Conservation (phyloP, 1,140 invertebrate genomes). For the Aphelenchoides fujianensis region DNA sequence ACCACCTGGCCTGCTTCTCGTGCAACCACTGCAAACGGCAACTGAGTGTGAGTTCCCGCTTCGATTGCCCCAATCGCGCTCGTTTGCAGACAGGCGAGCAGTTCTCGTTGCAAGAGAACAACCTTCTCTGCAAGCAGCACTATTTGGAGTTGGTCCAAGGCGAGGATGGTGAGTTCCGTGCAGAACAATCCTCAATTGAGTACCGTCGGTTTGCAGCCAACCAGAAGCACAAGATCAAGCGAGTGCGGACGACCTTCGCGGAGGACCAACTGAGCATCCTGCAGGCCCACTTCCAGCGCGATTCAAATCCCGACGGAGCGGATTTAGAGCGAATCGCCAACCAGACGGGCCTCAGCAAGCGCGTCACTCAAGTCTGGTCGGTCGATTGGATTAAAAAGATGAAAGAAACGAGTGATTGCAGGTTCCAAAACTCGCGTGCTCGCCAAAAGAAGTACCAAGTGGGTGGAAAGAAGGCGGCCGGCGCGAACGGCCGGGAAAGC, state of each 20-base stretch:
- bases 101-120: conserved; percentile 86
- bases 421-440: conserved; percentile 79
- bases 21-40: conserved; percentile 95
- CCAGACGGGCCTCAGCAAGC: conserved; percentile 89
- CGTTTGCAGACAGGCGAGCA: conserved; percentile 98
- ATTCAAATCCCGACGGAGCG: conserved; percentile 96
- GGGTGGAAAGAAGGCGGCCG: conserved; percentile 25
- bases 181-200: conserved; percentile 13
- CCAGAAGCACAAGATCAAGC: conserved; percentile 83
- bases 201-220: conserved; percentile 35
- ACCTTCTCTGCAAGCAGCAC: conserved; percentile 90
- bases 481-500: neutral
- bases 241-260: conserved; percentile 93
- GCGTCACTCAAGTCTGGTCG: conserved; percentile 95
- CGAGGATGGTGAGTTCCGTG: conserved; percentile 44
- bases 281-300: conserved; percentile 93
- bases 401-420: too few relatives aligned
- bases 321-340: conserved; percentile 94
- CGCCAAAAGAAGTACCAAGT: conserved; percentile 80
- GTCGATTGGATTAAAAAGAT: neutral
- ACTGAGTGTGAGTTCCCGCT: too few relatives aligned
- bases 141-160: conserved; percentile 87
- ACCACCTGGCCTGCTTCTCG: conserved; percentile 93
- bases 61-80: too few relatives aligned
- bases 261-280: conserved; percentile 94